phyloP scores from a whole-genome alignment of 2,797 vertebrate genomes.

The Acanthiza pusilla region DNA sequence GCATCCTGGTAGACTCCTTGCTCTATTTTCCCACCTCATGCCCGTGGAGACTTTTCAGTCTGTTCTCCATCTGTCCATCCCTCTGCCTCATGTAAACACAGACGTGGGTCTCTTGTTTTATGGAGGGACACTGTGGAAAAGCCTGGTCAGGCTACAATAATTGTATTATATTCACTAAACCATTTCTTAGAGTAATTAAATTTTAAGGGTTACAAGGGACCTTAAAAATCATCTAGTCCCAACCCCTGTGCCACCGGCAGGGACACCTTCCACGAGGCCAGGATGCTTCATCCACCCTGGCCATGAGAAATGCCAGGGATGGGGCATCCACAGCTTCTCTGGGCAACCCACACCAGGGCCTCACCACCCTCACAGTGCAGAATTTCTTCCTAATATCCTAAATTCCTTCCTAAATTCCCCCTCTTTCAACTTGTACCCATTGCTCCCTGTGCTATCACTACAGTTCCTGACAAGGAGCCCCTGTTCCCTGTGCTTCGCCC shows the following conservation, averaged over 20 bases:
- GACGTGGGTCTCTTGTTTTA: neutral
- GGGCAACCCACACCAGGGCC: neutral
- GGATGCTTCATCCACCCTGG: neutral
- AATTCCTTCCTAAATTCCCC: neutral
- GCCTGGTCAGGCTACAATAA: neutral
- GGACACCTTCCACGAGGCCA: neutral
- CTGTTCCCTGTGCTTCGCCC: neutral
- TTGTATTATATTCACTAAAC: neutral
- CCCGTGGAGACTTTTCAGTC: neutral
- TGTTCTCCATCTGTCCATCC: neutral
- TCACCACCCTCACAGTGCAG: neutral
- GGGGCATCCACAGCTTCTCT: neutral
- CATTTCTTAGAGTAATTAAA: neutral
- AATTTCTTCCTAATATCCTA: neutral
- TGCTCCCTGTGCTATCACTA: neutral
- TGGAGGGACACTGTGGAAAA: neutral
- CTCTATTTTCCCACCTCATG: neutral
- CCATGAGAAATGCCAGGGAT: neutral
- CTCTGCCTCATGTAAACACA: neutral
- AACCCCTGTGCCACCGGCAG: neutral
- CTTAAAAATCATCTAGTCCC: neutral
- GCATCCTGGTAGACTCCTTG: neutral
- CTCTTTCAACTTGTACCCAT: neutral
- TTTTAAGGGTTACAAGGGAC: rapidly evolving
- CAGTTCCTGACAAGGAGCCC: neutral